These are phyloP conservation scores for Cygnus atratus DNA, from an alignment of 2,113 vertebrate species.

Conservation along the genomic window DNA sequence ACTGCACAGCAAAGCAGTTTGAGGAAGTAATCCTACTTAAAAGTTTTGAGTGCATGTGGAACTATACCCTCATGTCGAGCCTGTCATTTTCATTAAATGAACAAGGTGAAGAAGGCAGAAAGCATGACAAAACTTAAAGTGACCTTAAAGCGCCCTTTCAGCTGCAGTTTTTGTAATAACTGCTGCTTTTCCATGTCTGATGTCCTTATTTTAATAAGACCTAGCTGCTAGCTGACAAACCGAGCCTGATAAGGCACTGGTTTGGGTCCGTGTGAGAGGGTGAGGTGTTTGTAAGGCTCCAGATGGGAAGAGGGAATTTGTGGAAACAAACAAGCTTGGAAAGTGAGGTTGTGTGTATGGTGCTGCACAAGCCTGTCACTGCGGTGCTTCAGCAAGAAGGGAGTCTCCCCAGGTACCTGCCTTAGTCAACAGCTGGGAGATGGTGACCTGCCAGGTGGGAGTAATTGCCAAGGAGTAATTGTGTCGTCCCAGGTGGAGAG, in stretches of 20 bases:
- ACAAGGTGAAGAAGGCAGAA: not conserved
- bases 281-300: not conserved
- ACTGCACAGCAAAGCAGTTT: not conserved
- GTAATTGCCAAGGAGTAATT: not conserved
- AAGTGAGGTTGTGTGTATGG: rapidly evolving
- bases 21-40: not conserved
- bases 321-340: not conserved
- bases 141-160: not conserved
- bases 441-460: not conserved
- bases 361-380: not conserved
- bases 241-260: not conserved
- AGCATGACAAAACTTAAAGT: not conserved
- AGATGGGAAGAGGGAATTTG: not conserved
- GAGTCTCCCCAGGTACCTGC: not conserved
- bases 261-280: not conserved
- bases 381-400: not conserved
- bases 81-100: not conserved
- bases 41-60: not conserved
- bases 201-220: not conserved
- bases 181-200: not conserved
- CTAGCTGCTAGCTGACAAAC: not conserved
- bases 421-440: not conserved
- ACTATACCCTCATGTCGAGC: not conserved
- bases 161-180: not conserved
- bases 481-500: no score